Evolutionary conservation across 2,888 invertebrate species (phyloP), one percentile per base, ranked within the genome.

Genomic region (Caenorhabditis doughertyi): DNA sequence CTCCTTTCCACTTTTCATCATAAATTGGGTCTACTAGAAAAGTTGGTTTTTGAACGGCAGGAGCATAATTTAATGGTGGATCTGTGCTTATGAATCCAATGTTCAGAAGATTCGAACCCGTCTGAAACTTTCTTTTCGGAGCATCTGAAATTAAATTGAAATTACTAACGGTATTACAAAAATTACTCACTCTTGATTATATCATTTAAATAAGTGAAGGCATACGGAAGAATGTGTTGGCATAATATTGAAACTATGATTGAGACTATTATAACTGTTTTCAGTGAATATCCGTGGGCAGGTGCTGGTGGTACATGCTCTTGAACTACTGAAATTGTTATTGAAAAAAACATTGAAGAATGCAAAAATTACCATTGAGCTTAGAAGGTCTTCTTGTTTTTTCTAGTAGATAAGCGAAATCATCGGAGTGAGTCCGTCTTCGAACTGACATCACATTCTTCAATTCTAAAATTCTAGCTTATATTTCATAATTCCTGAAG

Each of bases 1-100:
- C 51, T n/a, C 64, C 81, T 35, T 81, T 81, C 81, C 81, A 81
- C 60, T 76, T 81, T 35, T 76, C 76, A 53, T 81, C 76, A 51
- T 76, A 71, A 47, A 81, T 81, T 16, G 81, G 81, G 47, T 81
- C 81, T 1, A 81, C 81, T 18, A 81, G 44, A 11, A 81, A 81
- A 16, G 64, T 76, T 18, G 81, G 81, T 25, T 70, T 81, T 51
- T 39, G 56, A 53, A 80, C 68, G 5, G 72, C 73, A 1, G 80
- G 73, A 21, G 80, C 29, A 21, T 68, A 51, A 27, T 76, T 60
- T 1, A 23, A 4, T 5, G 42, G n/a, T n/a, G 64, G 25, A 42
- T 65, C 21, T 5, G 49, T 49, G 51, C 70, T 79, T 49, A 79
- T 70, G 25, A 79, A 65, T 8, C 56, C 77, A n/a, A 77, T 77